These are phyloP conservation scores for Gymnarchus niloticus DNA, from an alignment of 2,113 vertebrate genomes.

Conservation along the genomic window DNA sequence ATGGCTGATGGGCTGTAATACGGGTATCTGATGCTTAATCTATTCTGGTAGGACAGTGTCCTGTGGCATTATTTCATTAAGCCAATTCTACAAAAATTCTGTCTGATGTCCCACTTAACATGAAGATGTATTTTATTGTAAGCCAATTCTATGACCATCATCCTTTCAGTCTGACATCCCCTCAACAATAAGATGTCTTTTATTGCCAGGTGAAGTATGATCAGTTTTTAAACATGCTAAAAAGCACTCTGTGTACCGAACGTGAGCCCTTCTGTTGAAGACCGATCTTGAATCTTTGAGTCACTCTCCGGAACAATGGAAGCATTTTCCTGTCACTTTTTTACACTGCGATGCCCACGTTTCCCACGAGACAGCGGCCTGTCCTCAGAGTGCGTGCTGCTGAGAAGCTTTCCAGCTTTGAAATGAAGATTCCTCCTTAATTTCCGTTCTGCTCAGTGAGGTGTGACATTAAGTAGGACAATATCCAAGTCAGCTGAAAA, in stretches of 20 bases:
- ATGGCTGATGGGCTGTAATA: neutral
- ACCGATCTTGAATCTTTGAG: neutral
- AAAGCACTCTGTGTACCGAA: neutral
- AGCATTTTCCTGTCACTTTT: neutral
- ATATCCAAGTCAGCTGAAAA: conserved; percentile 30
- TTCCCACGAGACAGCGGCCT: conserved; percentile 20
- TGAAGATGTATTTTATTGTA: neutral
- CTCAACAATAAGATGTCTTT: neutral
- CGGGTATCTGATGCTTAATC: too few species aligned
- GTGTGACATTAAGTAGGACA: conserved; percentile 34
- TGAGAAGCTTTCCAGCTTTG: conserved; percentile 22
- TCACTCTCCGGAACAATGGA: neutral
- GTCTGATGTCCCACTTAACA: neutral
- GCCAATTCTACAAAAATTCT: neutral
- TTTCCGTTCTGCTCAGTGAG: conserved; percentile 20
- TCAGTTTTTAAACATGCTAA: neutral
- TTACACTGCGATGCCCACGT: neutral
- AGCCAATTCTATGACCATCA: too few species aligned
- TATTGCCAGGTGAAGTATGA: neutral
- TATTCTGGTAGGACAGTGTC: too few species aligned
- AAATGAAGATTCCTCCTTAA: conserved; percentile 16
- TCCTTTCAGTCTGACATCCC: too few species aligned
- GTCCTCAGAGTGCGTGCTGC: conserved; percentile 14
- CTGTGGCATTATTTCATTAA: too few species aligned
- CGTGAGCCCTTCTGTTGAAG: neutral